These are phyloP conservation scores for Boulengerochromis microlepis DNA, from an alignment of 2,113 vertebrate genomes.

Conservation along the genomic window DNA sequence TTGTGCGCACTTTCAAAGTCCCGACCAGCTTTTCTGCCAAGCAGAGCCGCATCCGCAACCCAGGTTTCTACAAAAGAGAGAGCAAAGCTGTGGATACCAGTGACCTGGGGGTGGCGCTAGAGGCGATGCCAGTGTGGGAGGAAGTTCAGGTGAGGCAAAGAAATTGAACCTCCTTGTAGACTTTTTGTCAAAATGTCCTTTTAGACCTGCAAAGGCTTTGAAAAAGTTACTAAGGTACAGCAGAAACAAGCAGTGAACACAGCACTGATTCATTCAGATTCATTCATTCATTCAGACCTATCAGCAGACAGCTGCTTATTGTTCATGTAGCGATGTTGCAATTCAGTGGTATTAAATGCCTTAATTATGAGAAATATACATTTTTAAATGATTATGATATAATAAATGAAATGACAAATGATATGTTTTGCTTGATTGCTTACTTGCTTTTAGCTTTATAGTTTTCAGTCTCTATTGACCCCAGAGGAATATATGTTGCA, in stretches of 20 bases:
- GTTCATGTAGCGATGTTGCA: not conserved
- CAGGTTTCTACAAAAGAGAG: slow-evolving; percentile 68
- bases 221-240: not conserved
- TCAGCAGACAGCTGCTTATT: not conserved
- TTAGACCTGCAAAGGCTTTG: not conserved
- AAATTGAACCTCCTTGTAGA: not conserved
- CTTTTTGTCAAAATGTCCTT: not conserved
- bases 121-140: slow-evolving; percentile 80
- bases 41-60: slow-evolving; percentile 79
- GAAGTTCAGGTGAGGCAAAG: slow-evolving; percentile 68
- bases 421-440: not conserved
- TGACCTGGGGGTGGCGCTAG: slow-evolving; percentile 72
- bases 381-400: not conserved
- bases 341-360: not conserved
- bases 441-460: not conserved
- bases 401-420: not conserved
- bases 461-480: not conserved
- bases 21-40: slow-evolving; percentile 85
- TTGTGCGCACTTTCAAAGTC: slow-evolving; percentile 84
- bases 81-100: slow-evolving; percentile 84
- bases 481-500: not conserved
- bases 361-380: not conserved
- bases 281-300: not conserved
- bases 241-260: not conserved
- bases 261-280: not conserved